Conservation (phyloP, 2,797 vertebrate genomes). For the Microctenopoma stevenorrisi region DNA sequence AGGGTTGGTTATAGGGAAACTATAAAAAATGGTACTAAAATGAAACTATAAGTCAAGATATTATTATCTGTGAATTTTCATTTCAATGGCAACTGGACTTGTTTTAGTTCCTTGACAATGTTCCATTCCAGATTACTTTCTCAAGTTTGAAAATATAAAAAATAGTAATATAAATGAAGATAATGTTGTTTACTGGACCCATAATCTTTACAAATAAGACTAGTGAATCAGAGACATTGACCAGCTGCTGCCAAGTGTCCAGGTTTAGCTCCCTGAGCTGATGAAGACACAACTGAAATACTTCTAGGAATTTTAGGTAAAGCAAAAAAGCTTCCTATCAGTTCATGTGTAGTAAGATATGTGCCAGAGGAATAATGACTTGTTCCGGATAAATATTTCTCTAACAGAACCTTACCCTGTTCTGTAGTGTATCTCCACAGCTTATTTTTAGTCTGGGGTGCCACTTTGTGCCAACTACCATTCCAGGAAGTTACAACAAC, state of each 20-base stretch:
- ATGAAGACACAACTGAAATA: constrained; percentile 1
- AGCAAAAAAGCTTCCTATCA: constrained; percentile 32
- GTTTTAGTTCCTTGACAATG: too few relatives aligned
- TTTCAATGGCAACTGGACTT: too few relatives aligned
- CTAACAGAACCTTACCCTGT: constrained; percentile 43
- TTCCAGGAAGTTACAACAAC: constrained; percentile 75
- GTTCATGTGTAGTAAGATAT: constrained; percentile 16
- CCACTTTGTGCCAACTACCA: constrained; percentile 77
- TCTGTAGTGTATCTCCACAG: constrained; percentile 58
- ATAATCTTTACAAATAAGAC: neutral
- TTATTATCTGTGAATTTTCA: too few relatives aligned
- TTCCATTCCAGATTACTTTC: too few relatives aligned
- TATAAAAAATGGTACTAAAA: neutral
- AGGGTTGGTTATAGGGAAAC: neutral
- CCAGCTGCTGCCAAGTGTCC: neutral
- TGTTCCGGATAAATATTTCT: constrained; percentile 27
- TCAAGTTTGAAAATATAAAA: neutral
- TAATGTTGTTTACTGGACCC: neutral
- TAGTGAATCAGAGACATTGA: neutral
- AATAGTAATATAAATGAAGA: neutral
- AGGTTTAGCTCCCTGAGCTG: neutral
- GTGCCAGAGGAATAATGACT: constrained; percentile 41
- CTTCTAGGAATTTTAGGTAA: constrained; percentile 10
- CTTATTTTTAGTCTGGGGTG: constrained; percentile 72
- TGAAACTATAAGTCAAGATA: neutral